These are phyloP conservation scores for Caerostris extrusa DNA, from an alignment of 1,140 invertebrate genomes.

Conservation along the genomic window DNA sequence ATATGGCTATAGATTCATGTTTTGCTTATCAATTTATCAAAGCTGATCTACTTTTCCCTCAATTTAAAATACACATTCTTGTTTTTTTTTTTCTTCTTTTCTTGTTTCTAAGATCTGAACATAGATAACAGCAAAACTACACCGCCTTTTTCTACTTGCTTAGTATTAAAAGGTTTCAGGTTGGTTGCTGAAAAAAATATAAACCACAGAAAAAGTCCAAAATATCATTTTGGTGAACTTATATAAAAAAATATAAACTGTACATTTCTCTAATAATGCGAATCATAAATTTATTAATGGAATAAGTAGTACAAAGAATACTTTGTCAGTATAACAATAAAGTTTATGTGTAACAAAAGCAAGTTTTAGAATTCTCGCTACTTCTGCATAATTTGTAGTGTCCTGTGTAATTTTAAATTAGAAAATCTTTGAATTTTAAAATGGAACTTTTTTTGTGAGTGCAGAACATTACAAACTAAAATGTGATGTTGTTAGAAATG, in stretches of 20 bases:
- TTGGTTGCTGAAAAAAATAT: neutral
- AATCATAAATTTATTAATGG: slow-evolving; percentile 45
- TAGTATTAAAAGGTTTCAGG: neutral
- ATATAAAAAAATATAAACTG: slow-evolving; percentile 62
- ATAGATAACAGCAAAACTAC: slow-evolving; percentile 28
- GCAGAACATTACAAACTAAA: too few relatives aligned
- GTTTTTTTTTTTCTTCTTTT: too few relatives aligned
- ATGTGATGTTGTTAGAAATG: too few relatives aligned
- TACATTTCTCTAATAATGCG: slow-evolving; percentile 45
- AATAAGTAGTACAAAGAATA: slow-evolving; percentile 5
- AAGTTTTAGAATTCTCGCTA: neutral
- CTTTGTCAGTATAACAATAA: neutral
- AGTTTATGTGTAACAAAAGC: neutral
- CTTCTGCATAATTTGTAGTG: neutral
- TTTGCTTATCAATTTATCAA: too few relatives aligned
- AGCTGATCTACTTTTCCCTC: too few relatives aligned
- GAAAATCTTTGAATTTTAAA: too few relatives aligned
- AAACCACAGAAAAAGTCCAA: slow-evolving; percentile 9
- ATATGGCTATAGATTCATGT: too few relatives aligned
- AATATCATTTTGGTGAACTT: slow-evolving; percentile 17
- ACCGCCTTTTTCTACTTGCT: neutral
- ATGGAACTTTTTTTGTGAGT: too few relatives aligned
- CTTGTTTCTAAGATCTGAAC: slow-evolving; percentile 29
- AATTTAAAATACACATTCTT: too few relatives aligned
- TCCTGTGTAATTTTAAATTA: neutral